Evolutionary conservation across 2,888 invertebrate species (phyloP).

Genomic region (Rapana venosa): DNA sequence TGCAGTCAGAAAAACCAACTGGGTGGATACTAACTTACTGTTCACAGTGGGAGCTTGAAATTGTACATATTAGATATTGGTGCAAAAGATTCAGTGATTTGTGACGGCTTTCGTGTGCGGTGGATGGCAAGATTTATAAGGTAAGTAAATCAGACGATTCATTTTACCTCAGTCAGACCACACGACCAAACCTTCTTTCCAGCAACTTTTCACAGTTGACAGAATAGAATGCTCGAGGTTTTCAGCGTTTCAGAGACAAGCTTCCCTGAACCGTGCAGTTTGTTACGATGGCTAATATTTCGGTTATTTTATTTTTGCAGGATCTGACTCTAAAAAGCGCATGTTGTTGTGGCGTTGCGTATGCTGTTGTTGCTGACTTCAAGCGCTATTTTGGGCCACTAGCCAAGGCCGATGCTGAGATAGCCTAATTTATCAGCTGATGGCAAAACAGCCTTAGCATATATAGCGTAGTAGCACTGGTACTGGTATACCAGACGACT

Average conservation of each 20-base stretch:
- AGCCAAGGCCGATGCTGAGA: background rate
- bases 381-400: background rate
- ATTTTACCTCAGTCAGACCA: background rate
- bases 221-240: no score
- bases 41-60: background rate
- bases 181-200: background rate
- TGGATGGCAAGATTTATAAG: background rate
- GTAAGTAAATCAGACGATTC: background rate
- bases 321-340: no score
- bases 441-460: no score
- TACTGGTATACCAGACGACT: no score
- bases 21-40: background rate
- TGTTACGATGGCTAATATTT: no score
- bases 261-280: no score
- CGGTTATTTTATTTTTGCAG: no score
- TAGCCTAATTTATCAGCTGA: slow-evolving; percentile 22
- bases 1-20: background rate
- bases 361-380: background rate
- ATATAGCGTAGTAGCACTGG: no score
- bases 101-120: background rate
- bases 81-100: background rate
- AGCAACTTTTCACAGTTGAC: slow-evolving; percentile 19
- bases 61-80: background rate
- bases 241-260: no score
- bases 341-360: no score